A percentile compares a stretch with the other conserved stretches of the same genome.
Conservation (phyloP, 2,113 vertebrate genomes). For the Varanus komodoensis region DNA sequence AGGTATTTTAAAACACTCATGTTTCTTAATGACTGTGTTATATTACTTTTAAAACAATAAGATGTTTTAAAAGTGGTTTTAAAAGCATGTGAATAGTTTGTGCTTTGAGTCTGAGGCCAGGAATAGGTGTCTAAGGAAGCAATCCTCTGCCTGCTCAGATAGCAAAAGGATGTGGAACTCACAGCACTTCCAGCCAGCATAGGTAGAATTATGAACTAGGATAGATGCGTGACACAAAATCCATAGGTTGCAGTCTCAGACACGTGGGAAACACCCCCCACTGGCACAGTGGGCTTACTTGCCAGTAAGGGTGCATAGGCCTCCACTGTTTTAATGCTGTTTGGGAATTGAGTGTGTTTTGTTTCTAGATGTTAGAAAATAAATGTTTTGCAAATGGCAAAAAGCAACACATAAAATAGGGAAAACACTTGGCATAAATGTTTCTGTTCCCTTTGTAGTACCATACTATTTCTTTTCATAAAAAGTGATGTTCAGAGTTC, state of each 20-base stretch:
- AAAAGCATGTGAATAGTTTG: background rate
- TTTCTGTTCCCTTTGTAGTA: slow-evolving; percentile 78
- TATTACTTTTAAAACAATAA: background rate
- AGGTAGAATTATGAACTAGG: too few species aligned
- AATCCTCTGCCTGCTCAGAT: background rate
- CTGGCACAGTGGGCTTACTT: background rate
- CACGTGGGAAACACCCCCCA: background rate
- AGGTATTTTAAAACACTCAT: slow-evolving; percentile 76
- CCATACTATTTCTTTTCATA: slow-evolving; percentile 91
- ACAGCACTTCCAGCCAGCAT: too few species aligned
- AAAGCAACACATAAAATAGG: background rate
- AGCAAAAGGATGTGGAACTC: too few species aligned
- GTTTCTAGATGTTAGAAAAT: background rate
- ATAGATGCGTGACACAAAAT: too few species aligned
- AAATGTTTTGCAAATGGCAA: background rate
- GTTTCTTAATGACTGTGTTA: background rate
- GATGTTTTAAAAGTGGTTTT: background rate
- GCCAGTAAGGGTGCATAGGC: background rate
- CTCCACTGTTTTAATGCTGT: background rate
- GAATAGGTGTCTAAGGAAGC: background rate
- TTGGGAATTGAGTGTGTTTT: background rate
- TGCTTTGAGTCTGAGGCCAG: background rate
- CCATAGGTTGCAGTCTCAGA: background rate
- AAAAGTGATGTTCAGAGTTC: slow-evolving; percentile 82
- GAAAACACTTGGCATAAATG: background rate